phyloP scores from a whole-genome alignment of 2,113 vertebrate species.

The Aldabrachelys gigantea region DNA sequence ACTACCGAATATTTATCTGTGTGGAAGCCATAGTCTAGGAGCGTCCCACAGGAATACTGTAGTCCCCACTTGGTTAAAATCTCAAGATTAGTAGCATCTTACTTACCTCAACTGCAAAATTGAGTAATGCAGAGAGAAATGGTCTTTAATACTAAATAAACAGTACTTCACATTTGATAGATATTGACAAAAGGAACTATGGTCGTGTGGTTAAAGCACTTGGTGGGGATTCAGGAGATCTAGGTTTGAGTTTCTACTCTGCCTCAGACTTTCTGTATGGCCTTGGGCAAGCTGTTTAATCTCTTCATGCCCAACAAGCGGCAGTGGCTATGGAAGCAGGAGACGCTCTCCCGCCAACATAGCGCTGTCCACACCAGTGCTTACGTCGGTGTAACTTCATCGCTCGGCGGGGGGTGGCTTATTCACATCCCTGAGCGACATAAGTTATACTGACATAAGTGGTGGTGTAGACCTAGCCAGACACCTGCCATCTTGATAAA shows the following conservation, averaged over 20 bases:
- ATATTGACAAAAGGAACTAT: background rate
- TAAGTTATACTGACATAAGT: background rate
- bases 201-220: background rate
- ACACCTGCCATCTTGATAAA: conserved; percentile 9
- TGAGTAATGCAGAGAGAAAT: background rate
- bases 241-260: background rate
- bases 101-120: background rate
- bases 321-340: background rate
- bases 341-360: no score
- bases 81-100: accelerated
- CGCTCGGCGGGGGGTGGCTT: background rate
- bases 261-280: background rate
- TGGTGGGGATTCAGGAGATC: background rate
- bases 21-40: background rate
- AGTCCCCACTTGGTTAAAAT: background rate
- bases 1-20: accelerated
- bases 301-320: background rate
- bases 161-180: background rate
- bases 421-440: background rate
- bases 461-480: background rate
- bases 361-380: background rate
- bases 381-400: background rate
- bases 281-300: background rate
- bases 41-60: background rate
- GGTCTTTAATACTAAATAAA: background rate